phyloP scores from a whole-genome alignment of 2,888 invertebrate species.

The Quadroppia sp. region DNA sequence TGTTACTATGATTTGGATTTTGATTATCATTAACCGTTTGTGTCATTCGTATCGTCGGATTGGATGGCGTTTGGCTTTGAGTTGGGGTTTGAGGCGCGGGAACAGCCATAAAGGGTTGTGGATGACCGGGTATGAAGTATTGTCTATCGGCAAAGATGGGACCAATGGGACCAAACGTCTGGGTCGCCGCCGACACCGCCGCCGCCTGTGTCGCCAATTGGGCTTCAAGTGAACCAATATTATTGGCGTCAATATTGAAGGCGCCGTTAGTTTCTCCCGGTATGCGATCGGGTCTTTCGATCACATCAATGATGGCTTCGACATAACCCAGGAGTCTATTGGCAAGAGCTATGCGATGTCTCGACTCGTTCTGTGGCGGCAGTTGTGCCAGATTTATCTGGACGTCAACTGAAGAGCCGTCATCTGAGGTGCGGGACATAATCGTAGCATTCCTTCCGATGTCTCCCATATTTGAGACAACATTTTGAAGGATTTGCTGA shows the following conservation, averaged over 20 bases:
- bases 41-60: not conserved
- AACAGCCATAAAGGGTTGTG: no score
- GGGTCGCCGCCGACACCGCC: not conserved
- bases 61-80: not conserved
- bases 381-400: slow-evolving; percentile 53
- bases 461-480: slow-evolving; percentile 52
- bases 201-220: slow-evolving; percentile 27
- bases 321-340: slow-evolving; percentile 36
- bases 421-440: slow-evolving; percentile 51
- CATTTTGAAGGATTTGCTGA: slow-evolving; percentile 54
- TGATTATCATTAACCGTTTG: not conserved
- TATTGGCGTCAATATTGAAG: slow-evolving; percentile 3
- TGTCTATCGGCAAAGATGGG: no score
- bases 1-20: not conserved
- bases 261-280: slow-evolving; percentile 1
- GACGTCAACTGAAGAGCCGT: slow-evolving; percentile 53
- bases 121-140: no score
- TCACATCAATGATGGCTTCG: slow-evolving; percentile 33
- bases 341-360: slow-evolving; percentile 28
- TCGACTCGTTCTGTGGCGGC: slow-evolving; percentile 30
- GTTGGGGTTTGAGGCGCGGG: not conserved
- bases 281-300: slow-evolving; percentile 30
- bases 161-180: not conserved
- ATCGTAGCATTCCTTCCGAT: slow-evolving; percentile 53
- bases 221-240: not conserved